Percentiles rank a stretch among this genome's conserved stretches.
Evolutionary conservation across 1,140 invertebrate species (phyloP).

Genomic region (Bradysia coprophila): DNA sequence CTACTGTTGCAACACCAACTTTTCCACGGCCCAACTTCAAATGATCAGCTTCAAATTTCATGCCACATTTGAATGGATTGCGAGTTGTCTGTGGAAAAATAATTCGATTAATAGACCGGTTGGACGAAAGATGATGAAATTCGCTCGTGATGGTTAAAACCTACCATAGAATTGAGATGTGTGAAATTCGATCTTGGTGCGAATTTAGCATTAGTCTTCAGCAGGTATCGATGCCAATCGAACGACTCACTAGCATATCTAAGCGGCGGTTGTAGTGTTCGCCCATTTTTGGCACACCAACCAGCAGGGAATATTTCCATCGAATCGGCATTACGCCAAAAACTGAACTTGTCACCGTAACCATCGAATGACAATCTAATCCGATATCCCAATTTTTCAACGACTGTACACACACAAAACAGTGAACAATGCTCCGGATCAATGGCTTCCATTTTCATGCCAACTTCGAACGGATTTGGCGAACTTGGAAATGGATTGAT

Average conservation of each 20-base stretch:
- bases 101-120: conserved; percentile 4
- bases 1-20: conserved; percentile 77
- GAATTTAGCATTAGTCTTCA: conserved; percentile 49
- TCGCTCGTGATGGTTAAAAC: too few species aligned
- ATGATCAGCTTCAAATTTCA: conserved; percentile 92
- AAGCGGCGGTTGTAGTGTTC: conserved; percentile 55
- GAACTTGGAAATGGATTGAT: conserved; percentile 52
- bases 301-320: conserved; percentile 80
- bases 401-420: conserved; percentile 75
- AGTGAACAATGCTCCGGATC: conserved; percentile 79
- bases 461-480: conserved; percentile 57
- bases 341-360: conserved; percentile 76
- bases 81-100: conserved; percentile 26
- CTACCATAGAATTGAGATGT: conserved; percentile 26
- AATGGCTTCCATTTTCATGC: conserved; percentile 87
- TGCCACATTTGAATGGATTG: conserved; percentile 63
- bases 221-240: conserved; percentile 72
- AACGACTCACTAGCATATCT: conserved; percentile 45
- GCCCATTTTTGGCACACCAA: conserved; percentile 75
- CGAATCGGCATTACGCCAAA: conserved; percentile 85
- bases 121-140: background rate
- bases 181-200: conserved; percentile 64
- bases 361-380: conserved; percentile 85
- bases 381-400: conserved; percentile 64
- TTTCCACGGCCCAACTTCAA: conserved; percentile 32